Evolutionary conservation across 2,888 invertebrate species (phyloP).

Genomic region (Torymus tubicola): DNA sequence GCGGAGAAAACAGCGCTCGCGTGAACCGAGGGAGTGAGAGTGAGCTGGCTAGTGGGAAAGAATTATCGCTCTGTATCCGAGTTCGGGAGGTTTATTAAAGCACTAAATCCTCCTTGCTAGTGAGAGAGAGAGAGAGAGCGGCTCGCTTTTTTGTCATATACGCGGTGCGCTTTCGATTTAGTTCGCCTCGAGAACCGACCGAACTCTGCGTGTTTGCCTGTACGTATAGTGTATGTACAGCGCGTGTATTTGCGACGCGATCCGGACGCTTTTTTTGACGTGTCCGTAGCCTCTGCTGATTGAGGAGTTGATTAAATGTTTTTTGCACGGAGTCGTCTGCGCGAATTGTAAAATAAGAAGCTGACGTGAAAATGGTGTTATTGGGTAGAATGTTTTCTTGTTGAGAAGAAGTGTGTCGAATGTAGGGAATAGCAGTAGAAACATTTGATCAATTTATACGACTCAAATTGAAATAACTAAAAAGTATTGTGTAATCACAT

Average conservation of each 20-base stretch:
- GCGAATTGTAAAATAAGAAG: no score
- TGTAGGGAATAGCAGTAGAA: no score
- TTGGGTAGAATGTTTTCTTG: no score
- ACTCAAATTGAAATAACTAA: no score
- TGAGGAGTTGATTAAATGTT: conserved; percentile 29
- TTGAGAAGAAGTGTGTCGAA: no score
- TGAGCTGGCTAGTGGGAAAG: background rate
- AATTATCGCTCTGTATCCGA: conserved; percentile 43
- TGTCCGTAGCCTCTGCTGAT: conserved; percentile 1
- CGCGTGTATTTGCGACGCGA: conserved; percentile 11
- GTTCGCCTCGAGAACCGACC: background rate
- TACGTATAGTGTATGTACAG: background rate
- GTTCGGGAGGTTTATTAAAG: conserved; percentile 52
- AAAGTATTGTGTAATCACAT: no score
- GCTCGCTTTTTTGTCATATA: conserved; percentile 19
- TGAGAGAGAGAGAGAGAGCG: background rate
- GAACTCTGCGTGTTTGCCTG: background rate
- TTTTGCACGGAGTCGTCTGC: background rate
- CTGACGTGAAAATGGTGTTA: no score
- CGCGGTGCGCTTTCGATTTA: background rate
- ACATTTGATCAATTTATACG: no score
- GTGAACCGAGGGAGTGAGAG: background rate
- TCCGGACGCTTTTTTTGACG: background rate
- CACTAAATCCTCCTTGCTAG: conserved; percentile 46
- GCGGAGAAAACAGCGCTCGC: no score